Percentiles rank a stretch among this genome's conserved stretches.
Evolutionary conservation across 2,888 invertebrate genomes (phyloP).

Genomic region (Amphimallon solstitiale): DNA sequence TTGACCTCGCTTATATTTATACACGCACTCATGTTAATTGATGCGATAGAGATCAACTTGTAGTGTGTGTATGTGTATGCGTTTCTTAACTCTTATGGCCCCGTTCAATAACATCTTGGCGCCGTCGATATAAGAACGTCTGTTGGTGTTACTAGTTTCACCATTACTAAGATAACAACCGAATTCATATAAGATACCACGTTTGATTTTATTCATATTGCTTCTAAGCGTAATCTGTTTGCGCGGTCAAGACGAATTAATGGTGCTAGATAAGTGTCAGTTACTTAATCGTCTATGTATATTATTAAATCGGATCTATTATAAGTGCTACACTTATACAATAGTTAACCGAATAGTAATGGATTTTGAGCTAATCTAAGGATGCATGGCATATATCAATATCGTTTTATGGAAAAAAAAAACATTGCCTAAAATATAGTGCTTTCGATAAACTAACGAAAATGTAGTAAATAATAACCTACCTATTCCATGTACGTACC

Average conservation of each 20-base stretch:
- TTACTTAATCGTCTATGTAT: neutral
- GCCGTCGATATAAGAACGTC: constrained; percentile 39
- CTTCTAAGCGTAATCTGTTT: constrained; percentile 6
- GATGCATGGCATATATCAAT: no score
- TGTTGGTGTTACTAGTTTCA: constrained; percentile 21
- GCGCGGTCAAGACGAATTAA: constrained; percentile 8
- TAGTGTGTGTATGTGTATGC: constrained; percentile 24
- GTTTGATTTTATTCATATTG: constrained; percentile 32
- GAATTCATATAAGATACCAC: constrained; percentile 6
- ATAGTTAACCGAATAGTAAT: no score
- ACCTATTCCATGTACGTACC: no score
- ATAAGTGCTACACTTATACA: no score
- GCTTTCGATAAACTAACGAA: no score
- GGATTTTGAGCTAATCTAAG: no score
- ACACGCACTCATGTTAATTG: constrained; percentile 41
- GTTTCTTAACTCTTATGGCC: constrained; percentile 42
- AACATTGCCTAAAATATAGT: no score
- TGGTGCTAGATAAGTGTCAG: neutral
- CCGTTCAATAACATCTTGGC: constrained; percentile 43
- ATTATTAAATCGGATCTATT: no score
- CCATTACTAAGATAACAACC: constrained; percentile 26
- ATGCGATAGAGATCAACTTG: constrained; percentile 40
- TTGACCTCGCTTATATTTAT: constrained; percentile 33
- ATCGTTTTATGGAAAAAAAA: no score
- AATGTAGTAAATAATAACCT: no score